Percentiles rank a stretch among this genome's conserved stretches.
These are phyloP conservation scores for Drosophila baimaii DNA, from an alignment of 1,140 invertebrate species.

Conservation along the genomic window DNA sequence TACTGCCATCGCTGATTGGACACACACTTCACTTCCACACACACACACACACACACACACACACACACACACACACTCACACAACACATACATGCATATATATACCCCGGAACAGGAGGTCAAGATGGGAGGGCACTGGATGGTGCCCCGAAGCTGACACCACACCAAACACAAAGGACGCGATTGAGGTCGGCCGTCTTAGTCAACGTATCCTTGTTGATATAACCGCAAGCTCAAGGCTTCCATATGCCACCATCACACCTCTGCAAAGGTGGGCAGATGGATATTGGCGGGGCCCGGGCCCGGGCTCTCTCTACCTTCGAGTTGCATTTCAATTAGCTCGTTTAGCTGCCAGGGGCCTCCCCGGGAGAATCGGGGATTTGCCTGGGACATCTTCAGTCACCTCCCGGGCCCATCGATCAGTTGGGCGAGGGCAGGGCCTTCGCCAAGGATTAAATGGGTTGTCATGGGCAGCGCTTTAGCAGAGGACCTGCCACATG, in stretches of 20 bases:
- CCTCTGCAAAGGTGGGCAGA: constrained; percentile 4
- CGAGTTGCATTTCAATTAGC: constrained; percentile 54
- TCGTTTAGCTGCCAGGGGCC: constrained; percentile 25
- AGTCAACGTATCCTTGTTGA: constrained; percentile 49
- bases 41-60: background rate
- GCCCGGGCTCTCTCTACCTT: background rate
- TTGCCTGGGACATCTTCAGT: background rate
- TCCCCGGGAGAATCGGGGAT: constrained; percentile 18
- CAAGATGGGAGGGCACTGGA: background rate
- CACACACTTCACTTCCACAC: background rate
- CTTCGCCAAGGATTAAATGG: constrained; percentile 6
- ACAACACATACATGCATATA: background rate
- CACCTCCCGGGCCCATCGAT: constrained; percentile 4
- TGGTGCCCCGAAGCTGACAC: constrained; percentile 28
- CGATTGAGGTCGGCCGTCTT: constrained; percentile 45
- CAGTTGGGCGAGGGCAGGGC: constrained; percentile 1
- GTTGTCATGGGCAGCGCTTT: background rate
- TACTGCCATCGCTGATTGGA: background rate
- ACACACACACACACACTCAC: background rate
- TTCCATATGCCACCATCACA: constrained; percentile 44
- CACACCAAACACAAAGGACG: constrained; percentile 49
- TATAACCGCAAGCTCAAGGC: constrained; percentile 50
- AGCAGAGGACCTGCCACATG: background rate
- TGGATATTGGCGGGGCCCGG: background rate
- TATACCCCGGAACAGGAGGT: background rate